Percentiles rank a stretch among this genome's conserved stretches.
These are phyloP conservation scores for Orius insidiosus DNA, from an alignment of 1,140 invertebrate species.

Conservation along the genomic window DNA sequence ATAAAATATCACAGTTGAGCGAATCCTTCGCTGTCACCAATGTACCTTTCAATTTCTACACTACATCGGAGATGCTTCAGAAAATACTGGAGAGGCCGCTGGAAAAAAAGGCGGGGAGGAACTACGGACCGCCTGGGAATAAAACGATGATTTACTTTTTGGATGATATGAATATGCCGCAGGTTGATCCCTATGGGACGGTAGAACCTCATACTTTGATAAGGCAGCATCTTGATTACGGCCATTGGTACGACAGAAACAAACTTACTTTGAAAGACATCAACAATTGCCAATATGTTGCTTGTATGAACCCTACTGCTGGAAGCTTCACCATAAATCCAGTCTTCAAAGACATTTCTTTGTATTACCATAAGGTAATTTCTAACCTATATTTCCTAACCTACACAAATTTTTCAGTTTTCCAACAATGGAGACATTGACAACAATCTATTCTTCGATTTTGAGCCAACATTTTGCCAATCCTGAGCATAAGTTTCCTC, in stretches of 20 bases:
- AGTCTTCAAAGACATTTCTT: slow-evolving; percentile 84
- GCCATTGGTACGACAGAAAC: slow-evolving; percentile 85
- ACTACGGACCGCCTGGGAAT: slow-evolving; percentile 86
- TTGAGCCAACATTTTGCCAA: slow-evolving; percentile 71
- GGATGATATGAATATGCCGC: slow-evolving; percentile 97
- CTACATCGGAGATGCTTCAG: slow-evolving; percentile 89
- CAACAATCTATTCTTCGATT: slow-evolving; percentile 75
- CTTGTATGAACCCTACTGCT: slow-evolving; percentile 94
- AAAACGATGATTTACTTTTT: slow-evolving; percentile 92
- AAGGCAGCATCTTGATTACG: slow-evolving; percentile 86
- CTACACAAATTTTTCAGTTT: slow-evolving; percentile 42
- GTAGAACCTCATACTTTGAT: slow-evolving; percentile 92
- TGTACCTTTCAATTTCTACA: slow-evolving; percentile 94
- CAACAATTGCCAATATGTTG: slow-evolving; percentile 90
- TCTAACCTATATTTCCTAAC: not conserved
- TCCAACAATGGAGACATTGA: slow-evolving; percentile 69
- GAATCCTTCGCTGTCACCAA: slow-evolving; percentile 80
- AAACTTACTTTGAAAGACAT: slow-evolving; percentile 88
- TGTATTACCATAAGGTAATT: slow-evolving; percentile 57
- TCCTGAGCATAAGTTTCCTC: slow-evolving; percentile 56
- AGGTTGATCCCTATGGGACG: slow-evolving; percentile 80
- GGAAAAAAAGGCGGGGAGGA: slow-evolving; percentile 91
- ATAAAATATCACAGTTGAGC: slow-evolving; percentile 62
- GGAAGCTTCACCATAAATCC: slow-evolving; percentile 91
- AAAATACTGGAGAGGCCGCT: slow-evolving; percentile 87